Percentiles rank a stretch among this genome's conserved stretches.
phyloP scores from a whole-genome alignment of 2,113 vertebrate species.

The Passer domesticus region DNA sequence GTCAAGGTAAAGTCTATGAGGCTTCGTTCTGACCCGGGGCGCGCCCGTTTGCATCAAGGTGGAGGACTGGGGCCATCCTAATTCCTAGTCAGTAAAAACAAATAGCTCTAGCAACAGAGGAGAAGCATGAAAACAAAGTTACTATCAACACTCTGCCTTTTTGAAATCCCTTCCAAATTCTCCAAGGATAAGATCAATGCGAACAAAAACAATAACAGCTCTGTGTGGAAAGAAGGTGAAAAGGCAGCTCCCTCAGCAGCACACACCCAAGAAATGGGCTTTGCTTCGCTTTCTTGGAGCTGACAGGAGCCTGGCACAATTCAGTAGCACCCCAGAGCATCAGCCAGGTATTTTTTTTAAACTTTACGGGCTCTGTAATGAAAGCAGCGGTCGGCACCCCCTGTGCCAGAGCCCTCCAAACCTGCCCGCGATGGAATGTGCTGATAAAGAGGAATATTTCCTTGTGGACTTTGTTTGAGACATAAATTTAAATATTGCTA shows the following conservation, averaged over 20 bases:
- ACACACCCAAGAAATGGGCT: neutral
- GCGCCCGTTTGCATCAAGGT: accelerated
- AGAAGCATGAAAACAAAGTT: neutral
- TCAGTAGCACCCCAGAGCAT: neutral
- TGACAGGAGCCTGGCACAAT: neutral
- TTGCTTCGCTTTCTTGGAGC: neutral
- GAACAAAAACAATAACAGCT: slow-evolving; percentile 30
- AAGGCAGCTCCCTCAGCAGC: slow-evolving; percentile 38
- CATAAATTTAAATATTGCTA: slow-evolving; percentile 7
- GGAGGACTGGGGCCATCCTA: neutral
- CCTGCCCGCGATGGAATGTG: slow-evolving; percentile 21
- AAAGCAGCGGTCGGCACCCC: neutral
- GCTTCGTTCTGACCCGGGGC: neutral
- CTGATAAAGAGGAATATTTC: slow-evolving; percentile 44
- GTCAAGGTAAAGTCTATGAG: neutral
- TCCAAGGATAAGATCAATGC: slow-evolving; percentile 46
- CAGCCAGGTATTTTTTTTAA: neutral
- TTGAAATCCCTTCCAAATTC: slow-evolving; percentile 63
- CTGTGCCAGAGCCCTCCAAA: neutral
- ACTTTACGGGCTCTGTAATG: neutral
- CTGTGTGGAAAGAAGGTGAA: slow-evolving; percentile 52
- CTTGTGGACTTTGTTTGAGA: neutral
- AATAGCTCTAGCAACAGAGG: slow-evolving; percentile 12
- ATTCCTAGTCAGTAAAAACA: slow-evolving; percentile 30
- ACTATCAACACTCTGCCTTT: slow-evolving; percentile 30